phyloP scores from a whole-genome alignment of 2,113 vertebrate species.

The Nicator chloris region DNA sequence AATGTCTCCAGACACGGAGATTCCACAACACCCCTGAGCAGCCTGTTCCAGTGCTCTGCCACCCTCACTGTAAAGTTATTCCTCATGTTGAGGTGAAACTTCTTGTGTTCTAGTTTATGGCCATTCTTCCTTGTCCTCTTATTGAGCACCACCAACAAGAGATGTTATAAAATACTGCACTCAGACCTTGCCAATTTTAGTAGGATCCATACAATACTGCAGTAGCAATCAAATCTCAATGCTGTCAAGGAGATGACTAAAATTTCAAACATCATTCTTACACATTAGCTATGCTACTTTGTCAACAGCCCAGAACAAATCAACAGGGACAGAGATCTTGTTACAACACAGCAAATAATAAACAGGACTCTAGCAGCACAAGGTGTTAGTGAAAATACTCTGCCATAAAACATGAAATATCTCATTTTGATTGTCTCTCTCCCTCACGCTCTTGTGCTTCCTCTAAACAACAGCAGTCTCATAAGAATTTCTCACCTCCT shows the following conservation, averaged over 20 bases:
- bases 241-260: background rate
- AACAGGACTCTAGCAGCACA: background rate
- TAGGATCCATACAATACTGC: background rate
- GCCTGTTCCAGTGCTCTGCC: background rate
- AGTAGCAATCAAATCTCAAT: background rate
- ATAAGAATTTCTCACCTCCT: background rate
- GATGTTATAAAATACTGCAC: background rate
- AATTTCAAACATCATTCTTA: background rate
- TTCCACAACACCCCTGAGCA: background rate
- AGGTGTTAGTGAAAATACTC: background rate
- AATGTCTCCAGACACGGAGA: background rate
- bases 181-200: background rate
- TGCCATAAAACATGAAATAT: background rate
- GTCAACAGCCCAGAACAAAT: background rate
- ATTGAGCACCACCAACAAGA: background rate
- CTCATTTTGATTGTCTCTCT: background rate
- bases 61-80: background rate
- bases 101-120: background rate
- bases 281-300: background rate
- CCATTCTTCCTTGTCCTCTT: background rate
- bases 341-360: background rate
- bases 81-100: background rate
- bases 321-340: background rate
- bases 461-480: background rate
- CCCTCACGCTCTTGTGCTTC: background rate